Conservation (phyloP, 2,113 vertebrate genomes). For the Oreotragus oreotragus region DNA sequence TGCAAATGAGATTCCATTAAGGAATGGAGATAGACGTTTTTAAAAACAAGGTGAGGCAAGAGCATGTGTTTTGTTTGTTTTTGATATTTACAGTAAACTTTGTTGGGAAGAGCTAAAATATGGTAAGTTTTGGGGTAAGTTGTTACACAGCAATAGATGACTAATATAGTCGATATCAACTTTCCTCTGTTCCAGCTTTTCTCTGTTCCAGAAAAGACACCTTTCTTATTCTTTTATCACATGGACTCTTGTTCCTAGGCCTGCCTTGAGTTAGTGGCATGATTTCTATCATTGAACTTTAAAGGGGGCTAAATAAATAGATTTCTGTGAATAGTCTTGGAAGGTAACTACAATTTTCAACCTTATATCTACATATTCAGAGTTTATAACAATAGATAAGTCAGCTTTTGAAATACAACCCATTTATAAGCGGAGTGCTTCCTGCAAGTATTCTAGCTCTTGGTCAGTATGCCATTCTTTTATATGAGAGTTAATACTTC, state of each 20-base stretch:
- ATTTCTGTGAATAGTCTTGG: neutral
- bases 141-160: neutral
- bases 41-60: neutral
- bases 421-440: neutral
- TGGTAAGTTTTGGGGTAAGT: neutral
- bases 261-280: neutral
- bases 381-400: constrained; percentile 38
- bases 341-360: neutral
- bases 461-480: neutral
- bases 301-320: neutral
- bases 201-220: neutral
- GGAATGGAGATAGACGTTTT: neutral
- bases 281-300: neutral
- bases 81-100: neutral
- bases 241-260: neutral
- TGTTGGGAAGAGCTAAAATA: neutral
- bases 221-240: constrained; percentile 16
- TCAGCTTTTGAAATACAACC: constrained; percentile 22
- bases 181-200: neutral
- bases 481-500: neutral
- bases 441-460: neutral
- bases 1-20: constrained; percentile 9
- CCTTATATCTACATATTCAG: neutral
- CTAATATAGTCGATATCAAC: neutral
- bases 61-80: neutral